Evolutionary conservation across 2,113 vertebrate species (phyloP), one percentile per base, ranked within the genome.

Genomic region (Nothocercus nigrocapillus): DNA sequence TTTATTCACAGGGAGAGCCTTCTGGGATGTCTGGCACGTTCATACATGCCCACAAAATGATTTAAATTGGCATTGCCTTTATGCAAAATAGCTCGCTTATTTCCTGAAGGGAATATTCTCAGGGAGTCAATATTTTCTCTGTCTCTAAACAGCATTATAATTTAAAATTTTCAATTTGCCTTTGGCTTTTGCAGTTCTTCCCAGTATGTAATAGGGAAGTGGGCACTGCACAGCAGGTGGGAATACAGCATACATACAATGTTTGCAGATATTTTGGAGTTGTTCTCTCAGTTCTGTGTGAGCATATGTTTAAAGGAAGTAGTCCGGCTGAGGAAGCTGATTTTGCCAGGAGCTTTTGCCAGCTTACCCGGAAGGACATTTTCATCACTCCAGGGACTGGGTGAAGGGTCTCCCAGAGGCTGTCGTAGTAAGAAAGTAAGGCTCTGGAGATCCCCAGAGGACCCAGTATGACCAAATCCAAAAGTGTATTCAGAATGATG

Each of bases 201-300:
- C 13, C 61, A 38, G 16, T 59, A 32, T 5, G 18, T 12, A 32
- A 22, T 6, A 13, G 16, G 40, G 49, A 63, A 63, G 42, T 5
- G 14, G 14, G 32, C 8, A 11, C 9, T 62, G 4, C 30, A 16
- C 47, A 74, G 61, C 9, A 56, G 25, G 12, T 2, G 2, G 5
- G 5, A 27, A 32, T 66, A 27, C 8, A 47, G 20, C 0, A 0
- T n/a, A 34, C 13, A 34, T 58, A 30, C 10, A 34, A 27, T n/a
- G 4, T 32, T 38, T 62, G 7, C 0, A 0, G 30, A 59, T 10
- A n/a, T 11, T 7, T 19, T 1, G 3, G 4, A 5, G 24, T 45
- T 40, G 11, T 56, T 63, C 51, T 70, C 56, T 40, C 7, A 7
- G 13, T 20, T 40, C 28, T 85, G 11, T 36, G 5, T 44, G 5